These are phyloP conservation scores for Oreochromis mossambicus DNA, from an alignment of 2,797 vertebrate species.

Conservation along the genomic window DNA sequence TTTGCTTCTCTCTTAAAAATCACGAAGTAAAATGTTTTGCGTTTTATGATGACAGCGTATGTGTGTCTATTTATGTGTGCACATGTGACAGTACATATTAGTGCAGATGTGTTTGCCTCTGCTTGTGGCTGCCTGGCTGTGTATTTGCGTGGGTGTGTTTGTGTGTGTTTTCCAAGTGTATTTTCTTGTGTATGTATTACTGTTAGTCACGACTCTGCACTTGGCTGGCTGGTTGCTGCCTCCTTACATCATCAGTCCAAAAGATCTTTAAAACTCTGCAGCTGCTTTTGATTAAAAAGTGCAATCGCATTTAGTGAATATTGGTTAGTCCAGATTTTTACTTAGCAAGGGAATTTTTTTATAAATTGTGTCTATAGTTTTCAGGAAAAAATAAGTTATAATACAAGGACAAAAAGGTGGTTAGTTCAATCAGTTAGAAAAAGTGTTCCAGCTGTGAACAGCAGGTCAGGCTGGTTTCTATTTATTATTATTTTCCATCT, in stretches of 20 bases:
- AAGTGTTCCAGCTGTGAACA: constrained; percentile 5
- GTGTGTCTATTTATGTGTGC: neutral
- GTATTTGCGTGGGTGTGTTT: constrained; percentile 11
- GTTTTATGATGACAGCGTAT: neutral
- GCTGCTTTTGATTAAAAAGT: constrained; percentile 30
- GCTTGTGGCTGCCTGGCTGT: neutral
- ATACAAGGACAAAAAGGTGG: neutral
- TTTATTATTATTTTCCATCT: neutral
- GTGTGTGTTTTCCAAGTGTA: neutral
- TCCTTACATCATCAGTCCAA: constrained; percentile 49
- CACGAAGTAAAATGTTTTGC: constrained; percentile 12
- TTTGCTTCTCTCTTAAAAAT: neutral
- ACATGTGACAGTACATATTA: constrained; percentile 3
- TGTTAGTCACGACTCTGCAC: constrained; percentile 25
- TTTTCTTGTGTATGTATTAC: neutral
- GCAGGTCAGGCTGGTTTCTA: neutral
- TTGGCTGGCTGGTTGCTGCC: constrained; percentile 27
- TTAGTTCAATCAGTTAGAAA: neutral
- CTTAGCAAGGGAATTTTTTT: neutral
- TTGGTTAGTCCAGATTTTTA: neutral
- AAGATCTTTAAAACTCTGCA: constrained; percentile 27
- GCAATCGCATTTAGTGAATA: neutral
- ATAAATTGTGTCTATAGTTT: neutral
- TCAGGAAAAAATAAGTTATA: neutral
- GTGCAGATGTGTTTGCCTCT: constrained; percentile 15